phyloP scores from a whole-genome alignment of 2,113 vertebrate species.

The Hiodon alosoides region DNA sequence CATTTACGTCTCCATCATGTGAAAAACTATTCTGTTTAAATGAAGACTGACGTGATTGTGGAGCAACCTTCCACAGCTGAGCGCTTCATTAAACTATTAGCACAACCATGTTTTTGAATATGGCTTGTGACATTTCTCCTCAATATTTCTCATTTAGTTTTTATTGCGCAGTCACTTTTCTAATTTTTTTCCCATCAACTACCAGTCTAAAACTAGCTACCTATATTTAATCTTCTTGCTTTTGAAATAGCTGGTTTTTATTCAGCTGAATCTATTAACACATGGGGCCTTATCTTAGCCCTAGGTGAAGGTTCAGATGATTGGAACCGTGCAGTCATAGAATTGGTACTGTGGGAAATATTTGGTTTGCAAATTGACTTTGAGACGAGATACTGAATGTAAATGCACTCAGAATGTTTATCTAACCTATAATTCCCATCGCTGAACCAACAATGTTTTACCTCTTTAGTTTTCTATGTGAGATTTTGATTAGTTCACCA shows the following conservation, averaged over 20 bases:
- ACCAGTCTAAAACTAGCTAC: no score
- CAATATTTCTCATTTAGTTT: not conserved
- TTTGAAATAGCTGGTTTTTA: not conserved
- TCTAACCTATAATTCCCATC: not conserved
- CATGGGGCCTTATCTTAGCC: not conserved
- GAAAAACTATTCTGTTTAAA: not conserved
- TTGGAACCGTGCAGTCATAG: not conserved
- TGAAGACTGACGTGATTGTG: not conserved
- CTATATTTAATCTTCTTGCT: not conserved
- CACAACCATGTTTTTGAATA: not conserved
- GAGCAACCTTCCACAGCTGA: not conserved
- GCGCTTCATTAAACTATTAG: not conserved
- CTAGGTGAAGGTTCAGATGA: not conserved
- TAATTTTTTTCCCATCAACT: no score
- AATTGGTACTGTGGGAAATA: not conserved
- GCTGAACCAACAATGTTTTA: not conserved
- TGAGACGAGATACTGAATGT: not conserved
- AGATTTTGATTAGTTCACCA: no score
- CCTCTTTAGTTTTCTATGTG: no score
- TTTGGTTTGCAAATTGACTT: not conserved
- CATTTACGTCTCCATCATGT: not conserved
- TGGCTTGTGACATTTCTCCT: not conserved
- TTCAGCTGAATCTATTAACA: not conserved
- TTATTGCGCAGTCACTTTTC: no score
- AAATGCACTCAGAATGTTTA: not conserved